Conservation (phyloP, 2,113 vertebrate genomes). For the Gulo gulo region DNA sequence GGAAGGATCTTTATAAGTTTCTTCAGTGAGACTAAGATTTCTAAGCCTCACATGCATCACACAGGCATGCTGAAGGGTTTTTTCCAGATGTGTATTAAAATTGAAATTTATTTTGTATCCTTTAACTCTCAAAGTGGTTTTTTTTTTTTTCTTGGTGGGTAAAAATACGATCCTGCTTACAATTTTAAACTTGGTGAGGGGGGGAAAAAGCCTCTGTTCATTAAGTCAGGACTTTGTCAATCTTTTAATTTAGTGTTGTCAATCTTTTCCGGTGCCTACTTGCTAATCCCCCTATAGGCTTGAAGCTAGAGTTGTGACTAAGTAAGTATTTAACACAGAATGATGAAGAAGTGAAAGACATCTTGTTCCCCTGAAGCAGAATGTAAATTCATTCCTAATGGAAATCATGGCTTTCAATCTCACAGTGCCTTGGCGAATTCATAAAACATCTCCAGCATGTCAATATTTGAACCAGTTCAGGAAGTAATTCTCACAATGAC, state of each 20-base stretch:
- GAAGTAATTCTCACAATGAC: not conserved
- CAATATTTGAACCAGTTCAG: slow-evolving; percentile 47
- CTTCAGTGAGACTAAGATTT: not conserved
- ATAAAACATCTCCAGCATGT: slow-evolving; percentile 16
- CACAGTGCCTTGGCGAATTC: slow-evolving; percentile 46
- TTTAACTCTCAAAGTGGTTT: not conserved
- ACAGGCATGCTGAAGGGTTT: not conserved
- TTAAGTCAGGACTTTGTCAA: not conserved
- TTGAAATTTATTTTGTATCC: not conserved
- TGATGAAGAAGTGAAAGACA: slow-evolving; percentile 47
- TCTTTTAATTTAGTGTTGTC: not conserved
- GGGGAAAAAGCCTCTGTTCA: not conserved
- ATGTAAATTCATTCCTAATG: slow-evolving; percentile 65
- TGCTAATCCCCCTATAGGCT: not conserved
- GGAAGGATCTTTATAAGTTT: not conserved
- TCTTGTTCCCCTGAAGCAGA: slow-evolving; percentile 53
- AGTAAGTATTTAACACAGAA: slow-evolving; percentile 44
- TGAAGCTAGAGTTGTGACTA: slow-evolving; percentile 17
- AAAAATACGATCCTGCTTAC: not conserved
- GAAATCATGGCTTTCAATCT: slow-evolving; percentile 52
- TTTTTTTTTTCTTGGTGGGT: not conserved
- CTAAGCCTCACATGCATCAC: not conserved
- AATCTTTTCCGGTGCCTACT: not conserved
- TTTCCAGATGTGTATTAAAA: not conserved
- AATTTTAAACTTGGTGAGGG: not conserved